Conservation (phyloP, 23 tunicate species). For the Phallusia fumigata region DNA sequence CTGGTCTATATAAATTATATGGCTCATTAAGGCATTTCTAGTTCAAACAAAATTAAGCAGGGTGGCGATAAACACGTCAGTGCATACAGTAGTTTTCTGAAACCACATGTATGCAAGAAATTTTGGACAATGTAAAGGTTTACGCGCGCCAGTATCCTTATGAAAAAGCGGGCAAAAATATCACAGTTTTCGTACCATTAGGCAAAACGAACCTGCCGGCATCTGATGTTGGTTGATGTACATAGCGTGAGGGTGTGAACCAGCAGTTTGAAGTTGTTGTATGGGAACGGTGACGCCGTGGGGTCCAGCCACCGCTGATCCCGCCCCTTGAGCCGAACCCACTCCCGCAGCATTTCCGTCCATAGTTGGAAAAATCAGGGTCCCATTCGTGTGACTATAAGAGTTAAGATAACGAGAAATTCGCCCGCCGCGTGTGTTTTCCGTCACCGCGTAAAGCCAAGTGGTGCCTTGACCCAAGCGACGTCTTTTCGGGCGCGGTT, state of each 20-base stretch:
- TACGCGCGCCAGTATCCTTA: no score
- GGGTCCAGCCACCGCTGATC: conserved; percentile 6
- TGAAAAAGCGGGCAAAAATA: not conserved
- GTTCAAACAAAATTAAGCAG: no score
- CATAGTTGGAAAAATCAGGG: conserved; percentile 22
- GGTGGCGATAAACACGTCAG: no score
- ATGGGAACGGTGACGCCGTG: conserved; percentile 26
- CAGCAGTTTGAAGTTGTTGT: conserved; percentile 32
- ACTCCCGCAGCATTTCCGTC: conserved; percentile 21
- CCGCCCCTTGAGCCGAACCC: not conserved
- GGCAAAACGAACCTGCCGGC: not conserved
- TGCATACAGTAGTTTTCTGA: no score
- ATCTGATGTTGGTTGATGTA: conserved; percentile 31
- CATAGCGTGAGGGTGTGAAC: conserved; percentile 30
- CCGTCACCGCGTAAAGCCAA: conserved; percentile 68
- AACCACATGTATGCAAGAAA: no score
- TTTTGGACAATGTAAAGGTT: no score
- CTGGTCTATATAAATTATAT: no score
- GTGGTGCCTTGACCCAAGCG: conserved; percentile 67
- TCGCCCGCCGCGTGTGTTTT: conserved; percentile 67
- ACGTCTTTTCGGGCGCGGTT: conserved; percentile 66
- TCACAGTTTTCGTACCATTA: not conserved
- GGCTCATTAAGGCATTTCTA: no score
- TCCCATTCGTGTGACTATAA: conserved; percentile 40
- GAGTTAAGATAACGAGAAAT: conserved; percentile 66